Conservation (phyloP, 2,888 invertebrate genomes). For the Oeneis ivallda region DNA sequence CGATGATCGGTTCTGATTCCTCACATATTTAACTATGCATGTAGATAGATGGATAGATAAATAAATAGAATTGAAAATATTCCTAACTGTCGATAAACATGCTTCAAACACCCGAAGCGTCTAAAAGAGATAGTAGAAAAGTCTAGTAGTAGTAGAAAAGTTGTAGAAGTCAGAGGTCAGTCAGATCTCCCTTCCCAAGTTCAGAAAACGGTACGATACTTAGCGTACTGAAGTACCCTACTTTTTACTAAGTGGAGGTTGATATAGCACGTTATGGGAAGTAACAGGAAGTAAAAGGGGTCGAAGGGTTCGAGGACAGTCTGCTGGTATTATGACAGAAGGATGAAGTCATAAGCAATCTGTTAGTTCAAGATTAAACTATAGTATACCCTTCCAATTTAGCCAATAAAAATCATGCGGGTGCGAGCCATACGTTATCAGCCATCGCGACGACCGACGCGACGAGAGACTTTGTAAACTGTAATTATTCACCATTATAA, state of each 20-base stretch:
- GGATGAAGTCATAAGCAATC: not conserved
- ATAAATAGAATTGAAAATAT: no score
- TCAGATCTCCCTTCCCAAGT: not conserved
- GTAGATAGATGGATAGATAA: no score
- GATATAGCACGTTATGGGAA: not conserved
- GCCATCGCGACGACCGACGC: conserved; percentile 45
- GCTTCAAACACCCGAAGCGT: not conserved
- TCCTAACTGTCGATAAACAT: not conserved
- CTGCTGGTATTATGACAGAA: not conserved
- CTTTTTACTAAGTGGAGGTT: not conserved
- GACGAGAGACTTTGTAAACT: conserved; percentile 48
- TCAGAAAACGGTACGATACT: not conserved
- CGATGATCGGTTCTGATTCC: no score
- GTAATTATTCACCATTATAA: conserved; percentile 71
- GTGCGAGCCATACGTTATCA: conserved; percentile 52
- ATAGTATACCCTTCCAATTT: conserved; percentile 59
- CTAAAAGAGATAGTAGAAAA: not conserved
- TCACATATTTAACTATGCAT: no score
- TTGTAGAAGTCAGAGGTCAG: no score
- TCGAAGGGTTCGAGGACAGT: not conserved
- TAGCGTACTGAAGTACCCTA: not conserved
- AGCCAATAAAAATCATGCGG: conserved; percentile 78
- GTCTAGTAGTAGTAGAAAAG: no score
- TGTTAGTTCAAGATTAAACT: conserved; percentile 11
- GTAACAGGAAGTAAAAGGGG: not conserved